phyloP scores from a whole-genome alignment of 2,797 vertebrate species.

The Urosaurus nigricauda region DNA sequence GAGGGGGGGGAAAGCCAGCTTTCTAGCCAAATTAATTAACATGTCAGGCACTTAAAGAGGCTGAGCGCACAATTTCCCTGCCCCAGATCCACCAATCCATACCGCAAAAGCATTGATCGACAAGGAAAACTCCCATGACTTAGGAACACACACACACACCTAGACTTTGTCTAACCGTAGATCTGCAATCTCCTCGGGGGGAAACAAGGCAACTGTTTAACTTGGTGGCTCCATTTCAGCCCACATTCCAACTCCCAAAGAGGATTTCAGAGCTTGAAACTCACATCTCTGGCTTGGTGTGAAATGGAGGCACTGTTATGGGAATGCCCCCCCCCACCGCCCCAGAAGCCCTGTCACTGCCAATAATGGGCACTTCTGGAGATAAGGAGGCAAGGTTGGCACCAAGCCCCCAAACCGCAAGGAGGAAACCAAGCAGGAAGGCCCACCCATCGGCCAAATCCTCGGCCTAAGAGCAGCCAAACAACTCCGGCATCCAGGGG shows the following conservation, averaged over 20 bases:
- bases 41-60: conserved; percentile 61
- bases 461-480: background rate
- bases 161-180: background rate
- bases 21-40: conserved; percentile 68
- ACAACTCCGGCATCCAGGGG: background rate
- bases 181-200: conserved; percentile 12
- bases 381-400: background rate
- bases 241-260: conserved; percentile 4
- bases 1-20: conserved; percentile 53
- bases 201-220: background rate
- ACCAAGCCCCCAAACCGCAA: too few relatives aligned
- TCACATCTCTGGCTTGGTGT: conserved; percentile 19
- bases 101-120: conserved; percentile 53
- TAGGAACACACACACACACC: background rate
- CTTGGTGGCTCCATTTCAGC: conserved; percentile 26
- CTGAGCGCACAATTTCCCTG: conserved; percentile 52
- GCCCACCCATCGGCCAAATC: background rate
- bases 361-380: background rate
- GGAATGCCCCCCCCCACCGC: background rate
- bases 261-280: conserved; percentile 8
- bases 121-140: conserved; percentile 51
- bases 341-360: background rate
- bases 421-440: background rate
- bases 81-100: conserved; percentile 61
- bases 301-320: conserved; percentile 10